Evolutionary conservation across 2,113 vertebrate genomes (phyloP).

Genomic region (Eubucco bourcierii): DNA sequence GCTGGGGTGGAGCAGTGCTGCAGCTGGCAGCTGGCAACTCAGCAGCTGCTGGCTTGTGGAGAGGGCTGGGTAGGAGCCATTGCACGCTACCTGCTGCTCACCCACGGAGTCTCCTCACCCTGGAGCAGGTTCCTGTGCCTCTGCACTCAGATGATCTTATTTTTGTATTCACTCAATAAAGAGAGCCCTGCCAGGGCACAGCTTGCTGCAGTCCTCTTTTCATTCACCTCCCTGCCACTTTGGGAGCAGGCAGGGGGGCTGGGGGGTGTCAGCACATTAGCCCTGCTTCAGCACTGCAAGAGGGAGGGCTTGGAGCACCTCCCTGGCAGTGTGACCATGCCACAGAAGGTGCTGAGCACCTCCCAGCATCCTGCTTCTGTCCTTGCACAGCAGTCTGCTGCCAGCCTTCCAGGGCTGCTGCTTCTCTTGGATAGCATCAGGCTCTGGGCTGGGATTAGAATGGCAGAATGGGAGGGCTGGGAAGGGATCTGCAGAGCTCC

Average conservation of each 20-base stretch:
- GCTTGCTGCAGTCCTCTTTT: not conserved
- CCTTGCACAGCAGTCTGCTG: not conserved
- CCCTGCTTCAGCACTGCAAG: not conserved
- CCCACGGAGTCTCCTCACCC: conserved; percentile 7
- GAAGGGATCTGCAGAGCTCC: no score
- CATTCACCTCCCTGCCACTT: not conserved
- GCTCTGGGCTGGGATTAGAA: not conserved
- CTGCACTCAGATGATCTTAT: conserved; percentile 68
- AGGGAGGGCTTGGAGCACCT: not conserved
- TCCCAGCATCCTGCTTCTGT: not conserved
- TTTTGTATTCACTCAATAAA: conserved; percentile 74
- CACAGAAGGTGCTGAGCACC: not conserved
- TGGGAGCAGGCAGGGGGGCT: not conserved
- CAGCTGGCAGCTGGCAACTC: not conserved
- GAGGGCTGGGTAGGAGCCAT: conserved; percentile 29
- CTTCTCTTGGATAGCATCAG: not conserved
- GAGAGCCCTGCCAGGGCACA: not conserved
- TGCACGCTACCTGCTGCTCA: conserved; percentile 47
- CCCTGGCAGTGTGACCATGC: not conserved
- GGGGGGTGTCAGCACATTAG: not conserved
- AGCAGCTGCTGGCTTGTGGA: conserved; percentile 23
- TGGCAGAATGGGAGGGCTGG: no score
- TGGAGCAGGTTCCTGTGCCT: conserved; percentile 19
- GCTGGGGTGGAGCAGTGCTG: not conserved
- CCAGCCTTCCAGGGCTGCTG: not conserved